These are phyloP conservation scores for Alectoris magna DNA, from an alignment of 2,797 vertebrate species.

Conservation along the genomic window DNA sequence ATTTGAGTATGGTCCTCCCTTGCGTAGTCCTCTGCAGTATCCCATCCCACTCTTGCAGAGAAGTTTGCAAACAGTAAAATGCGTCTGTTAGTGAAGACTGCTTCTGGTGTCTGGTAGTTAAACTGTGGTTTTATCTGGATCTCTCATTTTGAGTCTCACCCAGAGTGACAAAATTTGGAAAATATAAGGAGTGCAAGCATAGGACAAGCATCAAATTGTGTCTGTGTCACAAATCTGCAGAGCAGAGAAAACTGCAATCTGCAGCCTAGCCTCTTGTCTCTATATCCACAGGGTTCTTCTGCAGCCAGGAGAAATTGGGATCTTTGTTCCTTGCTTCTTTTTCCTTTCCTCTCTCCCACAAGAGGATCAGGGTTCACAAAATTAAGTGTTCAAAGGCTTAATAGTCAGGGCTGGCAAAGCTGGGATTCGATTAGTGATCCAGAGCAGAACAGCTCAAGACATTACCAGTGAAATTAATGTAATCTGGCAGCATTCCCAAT, in stretches of 20 bases:
- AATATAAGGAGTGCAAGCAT: neutral
- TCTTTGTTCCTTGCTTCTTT: neutral
- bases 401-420: conserved; percentile 42
- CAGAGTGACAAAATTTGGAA: neutral
- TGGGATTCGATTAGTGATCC: conserved; percentile 52
- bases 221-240: neutral
- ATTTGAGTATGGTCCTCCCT: neutral
- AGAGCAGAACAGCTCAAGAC: conserved; percentile 37
- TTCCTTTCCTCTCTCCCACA: neutral
- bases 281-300: rapidly evolving
- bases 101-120: neutral
- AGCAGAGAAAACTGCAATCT: neutral
- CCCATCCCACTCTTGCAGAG: neutral
- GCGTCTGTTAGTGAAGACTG: neutral
- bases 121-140: neutral
- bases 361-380: conserved; percentile 11
- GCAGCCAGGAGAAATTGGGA: neutral
- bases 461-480: conserved; percentile 54
- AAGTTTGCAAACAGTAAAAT: neutral
- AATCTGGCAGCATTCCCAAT: conserved; percentile 18
- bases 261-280: neutral
- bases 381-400: conserved; percentile 37
- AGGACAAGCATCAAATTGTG: neutral
- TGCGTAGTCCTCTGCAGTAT: neutral
- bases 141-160: neutral